Conservation (phyloP, 2,113 vertebrate genomes). For the Bucco capensis region DNA sequence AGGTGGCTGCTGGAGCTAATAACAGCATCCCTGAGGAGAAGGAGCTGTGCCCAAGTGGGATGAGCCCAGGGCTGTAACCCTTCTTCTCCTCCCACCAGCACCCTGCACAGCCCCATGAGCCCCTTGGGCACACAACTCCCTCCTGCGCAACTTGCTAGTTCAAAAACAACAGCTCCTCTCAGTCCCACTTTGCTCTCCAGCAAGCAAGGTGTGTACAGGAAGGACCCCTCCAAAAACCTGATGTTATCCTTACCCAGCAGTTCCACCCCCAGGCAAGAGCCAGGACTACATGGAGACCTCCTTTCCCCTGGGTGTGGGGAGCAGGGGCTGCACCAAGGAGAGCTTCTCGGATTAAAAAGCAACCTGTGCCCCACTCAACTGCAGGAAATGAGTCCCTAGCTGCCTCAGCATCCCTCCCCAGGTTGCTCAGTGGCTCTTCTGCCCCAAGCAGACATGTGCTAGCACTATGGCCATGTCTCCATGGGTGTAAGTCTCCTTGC, state of each 20-base stretch:
- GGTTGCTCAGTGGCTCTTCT: neutral
- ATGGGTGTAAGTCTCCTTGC: too few relatives aligned
- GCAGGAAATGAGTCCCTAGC: too few relatives aligned
- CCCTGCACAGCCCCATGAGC: neutral
- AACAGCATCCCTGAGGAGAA: neutral
- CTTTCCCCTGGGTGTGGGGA: too few relatives aligned
- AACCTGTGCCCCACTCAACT: neutral
- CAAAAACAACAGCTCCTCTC: neutral
- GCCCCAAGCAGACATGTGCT: neutral
- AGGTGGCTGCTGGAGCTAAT: neutral
- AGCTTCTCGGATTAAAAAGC: neutral
- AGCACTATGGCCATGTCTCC: neutral
- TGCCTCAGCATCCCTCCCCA: neutral
- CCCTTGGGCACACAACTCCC: neutral
- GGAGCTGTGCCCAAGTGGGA: neutral
- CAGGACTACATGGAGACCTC: neutral
- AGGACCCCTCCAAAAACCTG: neutral
- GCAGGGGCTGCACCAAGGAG: too few relatives aligned
- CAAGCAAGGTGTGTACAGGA: neutral
- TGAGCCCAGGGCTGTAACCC: neutral
- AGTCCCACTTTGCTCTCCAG: neutral
- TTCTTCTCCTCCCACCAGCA: neutral
- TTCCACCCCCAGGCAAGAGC: too few relatives aligned
- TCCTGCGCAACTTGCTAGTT: neutral
- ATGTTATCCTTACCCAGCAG: neutral